Conservation (phyloP, 1,140 invertebrate species). For the Anastatus disparis region DNA sequence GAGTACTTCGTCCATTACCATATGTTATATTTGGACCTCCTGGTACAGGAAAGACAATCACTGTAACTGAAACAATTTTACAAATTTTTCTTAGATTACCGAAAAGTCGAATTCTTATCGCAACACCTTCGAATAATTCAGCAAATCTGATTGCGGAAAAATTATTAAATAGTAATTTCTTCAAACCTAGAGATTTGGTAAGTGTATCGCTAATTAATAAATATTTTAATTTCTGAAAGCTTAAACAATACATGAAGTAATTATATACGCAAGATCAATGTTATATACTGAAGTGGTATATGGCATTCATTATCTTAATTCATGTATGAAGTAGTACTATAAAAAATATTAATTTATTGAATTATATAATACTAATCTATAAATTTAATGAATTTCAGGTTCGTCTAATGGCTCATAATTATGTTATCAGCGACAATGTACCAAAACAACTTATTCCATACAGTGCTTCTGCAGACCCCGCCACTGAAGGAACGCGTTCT, state of each 20-base stretch:
- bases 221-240: too few relatives aligned
- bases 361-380: too few relatives aligned
- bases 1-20: conserved; percentile 78
- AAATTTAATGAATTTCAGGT: conserved; percentile 50
- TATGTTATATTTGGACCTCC: conserved; percentile 94
- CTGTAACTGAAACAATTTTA: conserved; percentile 85
- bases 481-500: conserved; percentile 36
- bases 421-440: too few relatives aligned
- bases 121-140: conserved; percentile 89
- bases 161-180: conserved; percentile 69
- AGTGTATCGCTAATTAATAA: neutral
- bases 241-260: too few relatives aligned
- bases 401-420: conserved; percentile 75
- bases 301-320: too few relatives aligned
- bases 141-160: conserved; percentile 82
- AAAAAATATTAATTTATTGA: conserved; percentile 1
- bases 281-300: neutral
- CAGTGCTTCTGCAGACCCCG: conserved; percentile 72
- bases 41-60: conserved; percentile 94
- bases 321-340: too few relatives aligned
- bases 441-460: too few relatives aligned
- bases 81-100: too few relatives aligned
- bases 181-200: conserved; percentile 74
- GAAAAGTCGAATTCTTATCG: too few relatives aligned
- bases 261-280: neutral